phyloP scores from a whole-genome alignment of 2,113 vertebrate genomes.

The Sminthopsis crassicaudata region DNA sequence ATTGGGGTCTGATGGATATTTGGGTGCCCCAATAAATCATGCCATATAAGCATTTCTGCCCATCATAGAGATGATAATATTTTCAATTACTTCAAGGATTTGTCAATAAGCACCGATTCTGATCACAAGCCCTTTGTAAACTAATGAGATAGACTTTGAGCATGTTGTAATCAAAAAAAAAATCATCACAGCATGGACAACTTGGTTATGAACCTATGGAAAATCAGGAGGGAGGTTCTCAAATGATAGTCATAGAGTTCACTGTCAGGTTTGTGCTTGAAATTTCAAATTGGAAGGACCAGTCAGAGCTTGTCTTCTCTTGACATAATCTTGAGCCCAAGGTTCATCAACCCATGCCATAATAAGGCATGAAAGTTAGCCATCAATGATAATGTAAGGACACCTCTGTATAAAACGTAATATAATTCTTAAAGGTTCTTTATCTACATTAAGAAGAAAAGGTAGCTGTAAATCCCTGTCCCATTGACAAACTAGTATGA shows the following conservation, averaged over 20 bases:
- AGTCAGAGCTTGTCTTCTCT: background rate
- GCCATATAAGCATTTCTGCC: background rate
- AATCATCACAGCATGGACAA: background rate
- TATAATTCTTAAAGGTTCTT: constrained; percentile 6
- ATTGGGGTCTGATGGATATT: background rate
- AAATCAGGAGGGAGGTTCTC: background rate
- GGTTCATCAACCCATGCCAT: background rate
- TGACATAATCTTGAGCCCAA: background rate
- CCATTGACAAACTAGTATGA: background rate
- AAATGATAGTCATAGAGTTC: background rate
- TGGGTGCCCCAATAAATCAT: background rate
- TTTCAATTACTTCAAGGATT: background rate
- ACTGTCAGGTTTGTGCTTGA: background rate
- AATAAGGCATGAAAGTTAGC: background rate
- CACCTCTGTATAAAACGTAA: constrained; percentile 20
- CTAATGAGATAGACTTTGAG: background rate
- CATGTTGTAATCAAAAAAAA: background rate
- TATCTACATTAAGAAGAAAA: background rate
- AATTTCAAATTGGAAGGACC: background rate
- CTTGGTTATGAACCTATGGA: background rate
- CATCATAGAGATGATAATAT: background rate
- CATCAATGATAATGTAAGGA: background rate
- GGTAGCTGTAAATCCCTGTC: background rate
- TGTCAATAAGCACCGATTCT: background rate
- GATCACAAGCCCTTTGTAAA: background rate